Evolutionary conservation across 1,140 invertebrate genomes (phyloP).

Genomic region (Drosophila biarmipes): DNA sequence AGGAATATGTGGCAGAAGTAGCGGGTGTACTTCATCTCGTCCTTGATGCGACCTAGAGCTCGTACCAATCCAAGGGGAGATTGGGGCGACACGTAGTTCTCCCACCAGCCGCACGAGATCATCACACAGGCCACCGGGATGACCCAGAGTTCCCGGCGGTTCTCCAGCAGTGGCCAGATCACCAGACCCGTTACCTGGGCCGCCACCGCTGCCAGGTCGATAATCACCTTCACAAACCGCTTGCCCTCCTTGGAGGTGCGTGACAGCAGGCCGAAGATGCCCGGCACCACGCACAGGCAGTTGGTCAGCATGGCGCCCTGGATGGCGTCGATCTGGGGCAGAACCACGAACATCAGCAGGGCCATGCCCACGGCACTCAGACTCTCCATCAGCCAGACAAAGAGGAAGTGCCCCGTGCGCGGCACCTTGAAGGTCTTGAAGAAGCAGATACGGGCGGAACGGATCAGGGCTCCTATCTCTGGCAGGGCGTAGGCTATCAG

Average conservation of each 20-base stretch:
- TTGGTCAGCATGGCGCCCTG: constrained; percentile 97
- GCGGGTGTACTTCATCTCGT: constrained; percentile 91
- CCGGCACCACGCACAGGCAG: constrained; percentile 95
- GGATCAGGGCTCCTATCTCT: constrained; percentile 93
- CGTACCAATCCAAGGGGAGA: constrained; percentile 93
- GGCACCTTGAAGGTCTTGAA: constrained; percentile 91
- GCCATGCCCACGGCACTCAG: constrained; percentile 94
- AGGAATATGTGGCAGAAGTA: constrained; percentile 96
- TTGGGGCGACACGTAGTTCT: constrained; percentile 95
- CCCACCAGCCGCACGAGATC: constrained; percentile 97
- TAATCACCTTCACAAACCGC: constrained; percentile 91
- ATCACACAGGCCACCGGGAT: constrained; percentile 93
- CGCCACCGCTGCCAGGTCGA: constrained; percentile 92
- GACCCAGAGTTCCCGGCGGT: constrained; percentile 90
- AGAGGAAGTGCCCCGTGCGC: constrained; percentile 79
- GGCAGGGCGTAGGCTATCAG: constrained; percentile 94
- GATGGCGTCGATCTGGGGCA: constrained; percentile 96
- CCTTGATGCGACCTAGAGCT: constrained; percentile 92
- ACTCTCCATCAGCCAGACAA: constrained; percentile 92
- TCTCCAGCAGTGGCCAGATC: constrained; percentile 93
- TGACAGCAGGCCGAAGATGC: constrained; percentile 89
- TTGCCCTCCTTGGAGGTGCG: constrained; percentile 92
- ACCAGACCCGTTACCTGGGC: constrained; percentile 95
- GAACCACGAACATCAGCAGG: constrained; percentile 93
- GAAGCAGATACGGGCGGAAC: constrained; percentile 94